Evolutionary conservation across 2,797 vertebrate genomes (phyloP).

Genomic region (Bovichtus variegatus): DNA sequence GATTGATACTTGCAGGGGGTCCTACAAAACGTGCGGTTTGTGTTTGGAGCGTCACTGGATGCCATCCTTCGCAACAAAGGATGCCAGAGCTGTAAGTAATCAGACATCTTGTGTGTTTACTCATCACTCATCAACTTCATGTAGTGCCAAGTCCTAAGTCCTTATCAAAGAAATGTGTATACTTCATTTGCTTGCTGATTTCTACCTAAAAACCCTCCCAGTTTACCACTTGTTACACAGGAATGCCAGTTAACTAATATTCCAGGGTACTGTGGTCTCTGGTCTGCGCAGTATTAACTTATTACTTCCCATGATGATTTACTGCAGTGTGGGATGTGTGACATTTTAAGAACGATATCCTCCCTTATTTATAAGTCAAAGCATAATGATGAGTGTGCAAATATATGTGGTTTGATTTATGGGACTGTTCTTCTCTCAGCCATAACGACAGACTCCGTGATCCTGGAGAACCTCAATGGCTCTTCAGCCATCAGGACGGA

Average conservation of each 20-base stretch:
- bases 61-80: slow-evolving; percentile 98
- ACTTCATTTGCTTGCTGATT: slow-evolving; percentile 18
- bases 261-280: slow-evolving; percentile 32
- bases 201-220: slow-evolving; percentile 22
- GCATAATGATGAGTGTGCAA: neutral
- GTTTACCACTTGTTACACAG: slow-evolving; percentile 36
- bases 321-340: slow-evolving; percentile 11
- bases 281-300: slow-evolving; percentile 8
- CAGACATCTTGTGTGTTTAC: slow-evolving; percentile 16
- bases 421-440: slow-evolving; percentile 53
- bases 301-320: slow-evolving; percentile 29
- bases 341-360: slow-evolving; percentile 14
- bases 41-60: slow-evolving; percentile 96
- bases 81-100: slow-evolving; percentile 94
- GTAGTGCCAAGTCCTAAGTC: slow-evolving; percentile 18
- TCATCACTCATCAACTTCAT: slow-evolving; percentile 18
- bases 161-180: slow-evolving; percentile 36
- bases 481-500: slow-evolving; percentile 97
- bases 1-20: slow-evolving; percentile 88
- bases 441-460: slow-evolving; percentile 86
- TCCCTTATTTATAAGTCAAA: neutral
- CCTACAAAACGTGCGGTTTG: slow-evolving; percentile 96
- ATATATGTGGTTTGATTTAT: slow-evolving; percentile 8
- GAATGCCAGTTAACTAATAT: slow-evolving; percentile 49
- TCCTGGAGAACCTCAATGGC: slow-evolving; percentile 94